Percentiles rank a stretch among this genome's conserved stretches.
Conservation (phyloP, 2,113 vertebrate genomes). For the Campylorhamphus procurvoides region DNA sequence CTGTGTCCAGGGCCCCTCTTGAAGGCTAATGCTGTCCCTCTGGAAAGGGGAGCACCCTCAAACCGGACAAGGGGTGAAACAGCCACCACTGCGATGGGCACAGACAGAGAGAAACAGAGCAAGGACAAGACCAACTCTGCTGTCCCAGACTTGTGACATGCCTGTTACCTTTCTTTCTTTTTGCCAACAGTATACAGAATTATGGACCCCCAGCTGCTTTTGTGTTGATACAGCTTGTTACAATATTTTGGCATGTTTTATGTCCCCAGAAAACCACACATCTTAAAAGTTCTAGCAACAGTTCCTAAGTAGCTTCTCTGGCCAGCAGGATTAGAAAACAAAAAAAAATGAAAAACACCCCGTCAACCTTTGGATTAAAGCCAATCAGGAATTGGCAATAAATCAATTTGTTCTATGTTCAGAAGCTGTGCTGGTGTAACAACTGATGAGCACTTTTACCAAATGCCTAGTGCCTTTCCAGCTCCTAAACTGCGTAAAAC, state of each 20-base stretch:
- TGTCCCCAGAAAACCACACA: neutral
- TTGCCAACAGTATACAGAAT: neutral
- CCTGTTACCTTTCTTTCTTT: neutral
- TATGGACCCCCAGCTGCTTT: neutral
- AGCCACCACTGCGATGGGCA: neutral
- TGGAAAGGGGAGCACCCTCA: neutral
- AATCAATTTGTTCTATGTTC: neutral
- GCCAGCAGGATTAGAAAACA: neutral
- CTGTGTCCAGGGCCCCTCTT: neutral
- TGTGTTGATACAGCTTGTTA: neutral
- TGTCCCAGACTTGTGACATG: neutral
- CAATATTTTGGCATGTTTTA: neutral
- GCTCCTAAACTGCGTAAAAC: neutral
- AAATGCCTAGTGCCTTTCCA: neutral
- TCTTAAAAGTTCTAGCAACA: neutral
- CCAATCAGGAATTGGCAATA: neutral
- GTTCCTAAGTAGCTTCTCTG: neutral
- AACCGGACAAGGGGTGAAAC: rapidly evolving
- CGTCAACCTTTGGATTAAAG: neutral
- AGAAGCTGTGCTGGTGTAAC: neutral
- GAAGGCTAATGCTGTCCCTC: neutral
- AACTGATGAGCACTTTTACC: neutral
- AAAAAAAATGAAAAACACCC: neutral
- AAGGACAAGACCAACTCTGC: neutral
- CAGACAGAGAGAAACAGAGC: neutral